These are phyloP conservation scores for Panthera uncia DNA, from an alignment of 2,113 vertebrate genomes.

Conservation along the genomic window DNA sequence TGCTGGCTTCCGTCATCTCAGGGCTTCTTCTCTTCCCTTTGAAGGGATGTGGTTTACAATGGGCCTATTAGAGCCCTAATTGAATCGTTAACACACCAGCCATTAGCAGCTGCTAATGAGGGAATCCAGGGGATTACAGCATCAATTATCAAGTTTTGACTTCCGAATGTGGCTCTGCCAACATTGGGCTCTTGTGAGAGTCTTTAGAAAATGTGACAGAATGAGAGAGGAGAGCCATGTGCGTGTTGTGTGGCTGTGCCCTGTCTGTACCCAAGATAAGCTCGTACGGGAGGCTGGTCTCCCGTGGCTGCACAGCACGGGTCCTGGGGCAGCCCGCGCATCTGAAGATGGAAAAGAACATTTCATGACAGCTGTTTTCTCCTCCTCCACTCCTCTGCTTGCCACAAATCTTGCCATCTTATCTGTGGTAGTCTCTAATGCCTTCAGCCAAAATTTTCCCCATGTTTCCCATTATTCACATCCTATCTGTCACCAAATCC, in stretches of 20 bases:
- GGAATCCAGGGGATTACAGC: slow-evolving; percentile 83
- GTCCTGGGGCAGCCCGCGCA: not conserved
- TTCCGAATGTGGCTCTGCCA: slow-evolving; percentile 75
- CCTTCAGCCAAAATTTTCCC: not conserved
- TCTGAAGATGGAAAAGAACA: not conserved
- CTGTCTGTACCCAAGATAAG: not conserved
- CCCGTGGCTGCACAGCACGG: not conserved
- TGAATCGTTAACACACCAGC: slow-evolving; percentile 80
- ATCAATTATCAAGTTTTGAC: slow-evolving; percentile 81
- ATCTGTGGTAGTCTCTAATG: not conserved
- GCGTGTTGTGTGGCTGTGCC: not conserved
- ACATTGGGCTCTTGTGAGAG: slow-evolving; percentile 69
- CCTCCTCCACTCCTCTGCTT: not conserved
- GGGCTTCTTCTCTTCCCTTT: slow-evolving; percentile 64
- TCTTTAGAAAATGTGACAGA: slow-evolving; percentile 61
- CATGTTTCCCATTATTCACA: not conserved
- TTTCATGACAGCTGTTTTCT: not conserved
- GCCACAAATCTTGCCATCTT: not conserved
- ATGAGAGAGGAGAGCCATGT: not conserved
- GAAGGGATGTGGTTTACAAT: slow-evolving; percentile 80
- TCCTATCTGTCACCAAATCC: not conserved
- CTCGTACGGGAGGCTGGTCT: not conserved
- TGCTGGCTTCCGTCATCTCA: slow-evolving; percentile 47
- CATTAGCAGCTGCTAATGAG: slow-evolving; percentile 86
- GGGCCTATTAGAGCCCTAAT: slow-evolving; percentile 84